Conservation (phyloP, 2,888 invertebrate species). For the Heteropelma amictum region DNA sequence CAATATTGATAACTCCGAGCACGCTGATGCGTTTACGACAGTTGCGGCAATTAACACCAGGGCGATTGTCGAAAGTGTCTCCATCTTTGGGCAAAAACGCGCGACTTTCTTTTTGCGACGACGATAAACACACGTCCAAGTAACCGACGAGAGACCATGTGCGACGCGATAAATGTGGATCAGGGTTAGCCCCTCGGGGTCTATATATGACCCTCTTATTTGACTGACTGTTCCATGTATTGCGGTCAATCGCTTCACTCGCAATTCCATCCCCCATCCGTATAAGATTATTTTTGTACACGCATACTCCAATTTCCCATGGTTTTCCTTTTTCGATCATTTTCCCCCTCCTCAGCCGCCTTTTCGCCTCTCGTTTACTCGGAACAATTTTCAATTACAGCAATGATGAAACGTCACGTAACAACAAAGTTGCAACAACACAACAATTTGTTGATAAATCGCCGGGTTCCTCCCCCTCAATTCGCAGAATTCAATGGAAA, state of each 20-base stretch:
- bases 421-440: no score
- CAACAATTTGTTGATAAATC: no score
- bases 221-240: slow-evolving; percentile 70
- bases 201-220: slow-evolving; percentile 77
- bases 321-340: not conserved
- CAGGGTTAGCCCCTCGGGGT: slow-evolving; percentile 73
- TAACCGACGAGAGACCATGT: slow-evolving; percentile 68
- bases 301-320: slow-evolving; percentile 47
- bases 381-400: no score
- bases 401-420: no score
- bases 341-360: not conserved
- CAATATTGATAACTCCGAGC: no score
- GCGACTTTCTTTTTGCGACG: slow-evolving; percentile 1
- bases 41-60: not conserved
- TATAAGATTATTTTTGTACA: slow-evolving; percentile 28
- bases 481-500: no score
- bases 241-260: slow-evolving; percentile 72
- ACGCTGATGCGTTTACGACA: no score
- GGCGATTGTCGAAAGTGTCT: not conserved
- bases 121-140: slow-evolving; percentile 9
- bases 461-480: no score
- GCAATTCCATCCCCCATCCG: slow-evolving; percentile 36
- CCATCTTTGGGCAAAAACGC: slow-evolving; percentile 7
- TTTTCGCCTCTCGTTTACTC: slow-evolving; percentile 13
- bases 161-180: slow-evolving; percentile 77